A percentile compares a stretch with the other conserved stretches of the same genome.
Conservation (phyloP, 2,113 vertebrate species). For the Microcebus griseorufus region DNA sequence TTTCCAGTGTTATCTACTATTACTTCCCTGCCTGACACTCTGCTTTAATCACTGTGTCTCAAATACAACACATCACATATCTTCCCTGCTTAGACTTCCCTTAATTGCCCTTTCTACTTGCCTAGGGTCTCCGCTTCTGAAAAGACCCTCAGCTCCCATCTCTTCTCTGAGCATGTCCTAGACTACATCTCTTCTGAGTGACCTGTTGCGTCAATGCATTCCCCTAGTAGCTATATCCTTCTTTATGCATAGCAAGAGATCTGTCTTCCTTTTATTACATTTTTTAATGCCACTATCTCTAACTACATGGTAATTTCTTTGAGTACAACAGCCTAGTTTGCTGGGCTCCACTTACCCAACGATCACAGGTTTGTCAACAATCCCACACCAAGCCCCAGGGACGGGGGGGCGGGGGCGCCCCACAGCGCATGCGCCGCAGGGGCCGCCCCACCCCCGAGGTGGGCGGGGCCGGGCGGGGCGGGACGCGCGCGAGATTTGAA, state of each 20-base stretch:
- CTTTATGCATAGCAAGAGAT: not conserved
- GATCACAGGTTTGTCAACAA: fast-evolving
- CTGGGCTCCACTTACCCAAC: fast-evolving
- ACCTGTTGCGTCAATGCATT: not conserved
- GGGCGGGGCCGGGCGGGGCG: not conserved
- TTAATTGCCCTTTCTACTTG: not conserved
- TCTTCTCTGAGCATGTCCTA: not conserved
- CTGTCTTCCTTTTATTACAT: not conserved
- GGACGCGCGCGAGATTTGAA: constrained; percentile 64
- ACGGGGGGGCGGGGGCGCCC: fast-evolving
- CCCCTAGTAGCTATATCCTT: not conserved
- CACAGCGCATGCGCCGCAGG: not conserved
- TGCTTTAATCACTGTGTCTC: not conserved
- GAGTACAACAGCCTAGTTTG: fast-evolving
- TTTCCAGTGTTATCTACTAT: not conserved
- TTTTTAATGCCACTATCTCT: not conserved
- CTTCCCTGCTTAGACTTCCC: not conserved
- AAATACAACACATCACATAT: not conserved
- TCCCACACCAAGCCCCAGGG: fast-evolving
- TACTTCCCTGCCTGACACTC: not conserved
- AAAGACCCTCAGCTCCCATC: not conserved
- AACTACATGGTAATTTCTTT: not conserved
- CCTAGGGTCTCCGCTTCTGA: not conserved
- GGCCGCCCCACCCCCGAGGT: fast-evolving
- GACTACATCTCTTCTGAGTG: not conserved